These are phyloP conservation scores for Leguminivora glycinivorella DNA, from an alignment of 1,140 invertebrate species.

Conservation along the genomic window DNA sequence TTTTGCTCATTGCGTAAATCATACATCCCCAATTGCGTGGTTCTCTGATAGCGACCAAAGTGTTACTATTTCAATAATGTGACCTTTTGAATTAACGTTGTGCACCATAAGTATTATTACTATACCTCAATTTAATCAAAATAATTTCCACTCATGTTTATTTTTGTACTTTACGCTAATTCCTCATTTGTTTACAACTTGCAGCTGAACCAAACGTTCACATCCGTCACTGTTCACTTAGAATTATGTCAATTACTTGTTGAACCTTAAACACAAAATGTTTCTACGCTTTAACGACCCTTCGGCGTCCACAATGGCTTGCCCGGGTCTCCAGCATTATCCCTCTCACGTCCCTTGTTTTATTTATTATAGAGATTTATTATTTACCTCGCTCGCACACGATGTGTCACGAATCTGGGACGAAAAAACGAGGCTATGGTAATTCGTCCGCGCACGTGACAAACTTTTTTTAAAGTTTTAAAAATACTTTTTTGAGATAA, in stretches of 20 bases:
- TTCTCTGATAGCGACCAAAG: no score
- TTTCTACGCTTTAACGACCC: slow-evolving; percentile 74
- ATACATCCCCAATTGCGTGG: no score
- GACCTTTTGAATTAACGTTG: no score
- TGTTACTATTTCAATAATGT: no score
- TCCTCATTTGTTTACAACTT: not conserved
- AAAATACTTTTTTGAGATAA: slow-evolving; percentile 21
- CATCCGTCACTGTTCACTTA: not conserved
- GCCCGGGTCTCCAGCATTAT: slow-evolving; percentile 46
- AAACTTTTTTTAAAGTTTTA: slow-evolving; percentile 44
- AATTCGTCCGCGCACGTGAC: slow-evolving; percentile 69
- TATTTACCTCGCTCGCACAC: slow-evolving; percentile 75
- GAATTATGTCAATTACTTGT: slow-evolving; percentile 14
- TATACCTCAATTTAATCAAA: no score
- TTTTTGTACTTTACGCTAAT: not conserved
- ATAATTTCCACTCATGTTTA: no score
- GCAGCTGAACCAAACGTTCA: not conserved
- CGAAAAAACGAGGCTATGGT: slow-evolving; percentile 73
- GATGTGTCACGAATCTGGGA: slow-evolving; percentile 73
- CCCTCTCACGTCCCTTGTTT: slow-evolving; percentile 75
- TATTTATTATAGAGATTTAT: slow-evolving; percentile 78
- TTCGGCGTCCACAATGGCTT: slow-evolving; percentile 63
- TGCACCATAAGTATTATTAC: no score
- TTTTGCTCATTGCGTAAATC: no score
- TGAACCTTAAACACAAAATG: slow-evolving; percentile 55